phyloP scores from a whole-genome alignment of 2,888 invertebrate genomes.

The Drosophila infuscata region DNA sequence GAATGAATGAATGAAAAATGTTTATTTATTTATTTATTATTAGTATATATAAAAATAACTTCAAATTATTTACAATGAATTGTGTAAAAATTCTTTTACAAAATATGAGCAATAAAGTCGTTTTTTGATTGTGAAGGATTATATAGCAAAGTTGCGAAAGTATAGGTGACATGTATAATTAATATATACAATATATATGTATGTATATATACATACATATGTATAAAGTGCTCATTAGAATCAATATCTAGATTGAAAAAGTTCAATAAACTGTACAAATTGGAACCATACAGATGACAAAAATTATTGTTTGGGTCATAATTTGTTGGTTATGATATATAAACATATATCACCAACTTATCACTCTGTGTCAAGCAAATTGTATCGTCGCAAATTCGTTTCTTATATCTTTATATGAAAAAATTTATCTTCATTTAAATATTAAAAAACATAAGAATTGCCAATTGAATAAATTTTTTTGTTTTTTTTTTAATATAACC shows the following conservation, averaged over 20 bases:
- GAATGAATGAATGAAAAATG: neutral
- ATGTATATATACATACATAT: neutral
- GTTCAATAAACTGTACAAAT: neutral
- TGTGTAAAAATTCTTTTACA: neutral
- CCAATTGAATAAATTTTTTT: neutral
- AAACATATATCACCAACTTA: neutral
- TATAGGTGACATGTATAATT: neutral
- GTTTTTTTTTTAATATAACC: neutral
- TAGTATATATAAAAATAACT: neutral
- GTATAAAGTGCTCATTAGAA: neutral
- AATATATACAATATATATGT: neutral
- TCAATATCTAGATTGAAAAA: neutral
- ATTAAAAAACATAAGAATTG: too few species aligned
- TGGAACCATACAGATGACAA: neutral
- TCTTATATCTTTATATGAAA: neutral
- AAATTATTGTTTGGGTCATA: neutral
- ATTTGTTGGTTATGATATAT: neutral
- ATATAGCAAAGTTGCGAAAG: neutral
- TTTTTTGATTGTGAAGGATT: neutral
- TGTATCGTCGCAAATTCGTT: neutral
- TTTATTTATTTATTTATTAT: neutral
- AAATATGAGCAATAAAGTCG: neutral
- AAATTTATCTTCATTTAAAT: neutral
- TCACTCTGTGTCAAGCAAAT: neutral
- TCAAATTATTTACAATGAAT: neutral